A percentile compares a stretch with the other conserved stretches of the same genome.
Evolutionary conservation across 2,113 vertebrate genomes (phyloP).

Genomic region (Beaufortia kweichowensis): DNA sequence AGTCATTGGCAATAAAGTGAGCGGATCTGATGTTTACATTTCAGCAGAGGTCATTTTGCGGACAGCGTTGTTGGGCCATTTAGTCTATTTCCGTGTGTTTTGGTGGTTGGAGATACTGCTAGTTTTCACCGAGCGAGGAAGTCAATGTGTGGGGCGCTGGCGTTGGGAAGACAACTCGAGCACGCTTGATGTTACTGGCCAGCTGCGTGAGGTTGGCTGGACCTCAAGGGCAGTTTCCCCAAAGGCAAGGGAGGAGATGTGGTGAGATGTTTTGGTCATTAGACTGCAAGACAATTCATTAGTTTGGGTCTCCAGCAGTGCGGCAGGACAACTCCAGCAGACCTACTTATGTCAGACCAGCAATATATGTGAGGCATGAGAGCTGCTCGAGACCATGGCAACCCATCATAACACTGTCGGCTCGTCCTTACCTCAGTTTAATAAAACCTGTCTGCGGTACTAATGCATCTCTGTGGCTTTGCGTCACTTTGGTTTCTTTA

Average conservation of each 20-base stretch:
- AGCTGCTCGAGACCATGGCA: constrained; percentile 19
- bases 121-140: neutral
- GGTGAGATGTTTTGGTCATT: constrained; percentile 19
- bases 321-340: constrained; percentile 28
- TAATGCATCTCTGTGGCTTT: neutral
- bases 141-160: constrained; percentile 27
- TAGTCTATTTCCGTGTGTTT: constrained; percentile 1
- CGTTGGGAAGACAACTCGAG: neutral
- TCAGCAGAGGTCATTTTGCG: neutral
- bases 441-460: no score
- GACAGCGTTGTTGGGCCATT: neutral
- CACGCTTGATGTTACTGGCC: constrained; percentile 16
- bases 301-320: constrained; percentile 23
- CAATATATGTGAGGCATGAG: constrained; percentile 15
- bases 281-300: constrained; percentile 29
- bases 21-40: constrained; percentile 4
- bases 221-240: constrained; percentile 1
- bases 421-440: neutral
- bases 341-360: constrained; percentile 25
- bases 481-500: no score
- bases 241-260: constrained; percentile 24
- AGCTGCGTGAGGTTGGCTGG: constrained; percentile 1
- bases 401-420: constrained; percentile 16
- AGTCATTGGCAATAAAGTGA: neutral
- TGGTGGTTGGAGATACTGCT: constrained; percentile 7